Evolutionary conservation across 2,888 invertebrate species (phyloP).

Genomic region (Drosophila kambysellisi): DNA sequence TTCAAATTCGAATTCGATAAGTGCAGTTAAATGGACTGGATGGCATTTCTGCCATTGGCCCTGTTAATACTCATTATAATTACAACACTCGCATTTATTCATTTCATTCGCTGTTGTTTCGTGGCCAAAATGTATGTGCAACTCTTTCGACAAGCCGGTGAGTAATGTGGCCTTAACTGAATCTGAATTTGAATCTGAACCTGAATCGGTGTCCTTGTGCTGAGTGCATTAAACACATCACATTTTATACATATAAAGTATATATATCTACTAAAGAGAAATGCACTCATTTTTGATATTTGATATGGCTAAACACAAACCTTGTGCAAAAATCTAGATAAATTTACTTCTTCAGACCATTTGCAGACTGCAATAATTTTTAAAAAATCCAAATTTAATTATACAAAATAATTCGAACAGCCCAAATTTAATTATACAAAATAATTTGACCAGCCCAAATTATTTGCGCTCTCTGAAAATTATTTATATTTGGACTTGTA

Average conservation of each 20-base stretch:
- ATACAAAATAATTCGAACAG: neutral
- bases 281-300: neutral
- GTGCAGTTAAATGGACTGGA: conserved; percentile 38
- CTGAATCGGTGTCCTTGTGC: neutral
- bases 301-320: neutral
- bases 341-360: neutral
- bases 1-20: conserved; percentile 14
- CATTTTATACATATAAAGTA: neutral
- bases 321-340: neutral
- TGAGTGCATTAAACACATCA: neutral
- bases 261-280: neutral
- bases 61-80: conserved; percentile 25
- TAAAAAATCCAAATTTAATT: neutral
- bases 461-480: neutral
- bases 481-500: neutral
- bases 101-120: conserved; percentile 52
- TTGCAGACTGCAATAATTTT: neutral
- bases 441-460: neutral
- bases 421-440: neutral
- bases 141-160: conserved; percentile 48
- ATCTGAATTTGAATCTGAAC: no score
- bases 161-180: conserved; percentile 15
- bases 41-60: conserved; percentile 45
- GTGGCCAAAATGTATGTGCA: conserved; percentile 41
- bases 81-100: conserved; percentile 32